Evolutionary conservation across 2,888 invertebrate genomes (phyloP), one percentile per base, ranked within the genome.

Genomic region (Rotaria socialis): DNA sequence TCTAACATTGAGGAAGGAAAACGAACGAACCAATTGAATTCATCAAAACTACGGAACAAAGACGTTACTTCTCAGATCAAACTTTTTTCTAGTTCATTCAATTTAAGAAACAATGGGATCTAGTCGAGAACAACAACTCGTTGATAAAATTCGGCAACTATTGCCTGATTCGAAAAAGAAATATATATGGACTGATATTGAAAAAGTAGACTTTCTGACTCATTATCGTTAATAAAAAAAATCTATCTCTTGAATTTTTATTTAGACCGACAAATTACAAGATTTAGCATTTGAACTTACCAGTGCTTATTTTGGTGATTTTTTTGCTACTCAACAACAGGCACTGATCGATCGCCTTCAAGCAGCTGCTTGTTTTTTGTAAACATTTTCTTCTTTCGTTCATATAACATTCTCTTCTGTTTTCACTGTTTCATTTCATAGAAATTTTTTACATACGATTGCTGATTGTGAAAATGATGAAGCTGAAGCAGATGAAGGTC

Each of bases 391-490:
- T 47, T 80, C 3, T 47, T 80, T 47, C 24, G 14, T 2, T 47
- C 35, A 24, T 41, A 74, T 7, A 14, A 24, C 4, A 11, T 47
- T 43, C 7, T 43, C 8, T 10, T 43, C 24, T 41, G 7, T 41
- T n/a, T 5, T 47, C 24, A n/a, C 47, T 11, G n/a, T 47, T 80
- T 80, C 11, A 19, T 24, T 80, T 0, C 7, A 67, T n/a, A 80
- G 80, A n/a, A 47, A 80, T 47, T 80, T 80, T 80, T n/a, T 80
- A 43, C 47, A 47, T 80, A 47, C 43, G 47, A 80, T 80, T 24
- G 80, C 47, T 67, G 67, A 67, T 67, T 67, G 67, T 67, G 67
- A 67, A 67, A 67, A 67, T 67, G 67, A 67, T 27, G 67, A 67
- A 67, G 67, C 67, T 19, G 67, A 67, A 67, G 67, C 27, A 47